A percentile compares a stretch with the other conserved stretches of the same genome.
Evolutionary conservation across 1,140 invertebrate genomes (phyloP).

Genomic region (Micrasema minimum): DNA sequence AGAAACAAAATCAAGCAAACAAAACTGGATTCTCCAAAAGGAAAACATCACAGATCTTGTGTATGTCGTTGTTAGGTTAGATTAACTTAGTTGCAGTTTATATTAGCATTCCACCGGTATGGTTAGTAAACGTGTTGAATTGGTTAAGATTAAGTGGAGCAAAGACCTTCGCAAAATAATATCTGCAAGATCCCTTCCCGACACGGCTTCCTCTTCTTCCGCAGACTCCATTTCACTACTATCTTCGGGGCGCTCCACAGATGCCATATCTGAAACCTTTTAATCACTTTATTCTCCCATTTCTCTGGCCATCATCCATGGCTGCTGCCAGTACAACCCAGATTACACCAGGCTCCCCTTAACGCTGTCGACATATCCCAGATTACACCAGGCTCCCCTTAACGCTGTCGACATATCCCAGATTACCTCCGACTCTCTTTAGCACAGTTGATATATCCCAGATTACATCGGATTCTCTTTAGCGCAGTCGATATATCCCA

Average conservation of each 20-base stretch:
- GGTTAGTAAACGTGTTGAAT: neutral
- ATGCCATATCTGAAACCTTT: slow-evolving; percentile 62
- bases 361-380: neutral
- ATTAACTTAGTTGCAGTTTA: too few species aligned
- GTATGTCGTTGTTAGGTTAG: neutral
- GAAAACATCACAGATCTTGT: neutral
- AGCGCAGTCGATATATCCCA: neutral
- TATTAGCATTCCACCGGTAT: too few species aligned
- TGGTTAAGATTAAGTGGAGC: slow-evolving; percentile 6
- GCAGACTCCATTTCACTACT: slow-evolving; percentile 62
- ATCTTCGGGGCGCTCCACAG: slow-evolving; percentile 61
- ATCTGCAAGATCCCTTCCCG: slow-evolving; percentile 1
- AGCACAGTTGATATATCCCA: neutral
- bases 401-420: neutral
- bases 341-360: neutral
- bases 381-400: neutral
- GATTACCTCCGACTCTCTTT: neutral
- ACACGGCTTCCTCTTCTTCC: slow-evolving; percentile 58
- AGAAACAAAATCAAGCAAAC: neutral
- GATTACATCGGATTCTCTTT: neutral
- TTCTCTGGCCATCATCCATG: too few species aligned
- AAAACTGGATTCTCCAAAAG: neutral
- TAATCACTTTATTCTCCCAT: slow-evolving; percentile 45
- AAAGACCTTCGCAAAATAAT: slow-evolving; percentile 25
- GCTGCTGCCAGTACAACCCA: neutral